These are phyloP conservation scores for Zeuzera pyrina DNA, from an alignment of 2,888 invertebrate genomes.

Conservation along the genomic window DNA sequence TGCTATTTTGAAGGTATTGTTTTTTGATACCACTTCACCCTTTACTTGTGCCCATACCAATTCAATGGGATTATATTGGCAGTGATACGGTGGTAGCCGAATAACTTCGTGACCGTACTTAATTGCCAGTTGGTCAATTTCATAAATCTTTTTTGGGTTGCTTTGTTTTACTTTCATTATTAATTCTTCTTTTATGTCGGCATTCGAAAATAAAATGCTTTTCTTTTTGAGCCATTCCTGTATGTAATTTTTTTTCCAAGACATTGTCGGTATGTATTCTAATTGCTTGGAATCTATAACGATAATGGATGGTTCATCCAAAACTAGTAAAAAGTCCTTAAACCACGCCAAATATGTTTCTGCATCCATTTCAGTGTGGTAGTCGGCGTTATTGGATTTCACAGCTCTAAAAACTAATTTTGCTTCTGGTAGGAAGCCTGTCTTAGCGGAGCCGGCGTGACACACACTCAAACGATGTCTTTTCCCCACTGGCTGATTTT, in stretches of 20 bases:
- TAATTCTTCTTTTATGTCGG: constrained; percentile 2
- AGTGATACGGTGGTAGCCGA: constrained; percentile 9
- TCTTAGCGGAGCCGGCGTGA: constrained; percentile 8
- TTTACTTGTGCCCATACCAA: constrained; percentile 9
- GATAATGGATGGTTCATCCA: constrained; percentile 9
- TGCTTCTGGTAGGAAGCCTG: constrained; percentile 8
- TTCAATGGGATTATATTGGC: constrained; percentile 9
- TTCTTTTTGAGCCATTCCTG: constrained; percentile 6
- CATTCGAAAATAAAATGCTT: background rate
- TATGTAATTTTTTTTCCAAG: constrained; percentile 7
- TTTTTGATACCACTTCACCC: constrained; percentile 1
- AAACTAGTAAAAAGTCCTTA: constrained; percentile 2
- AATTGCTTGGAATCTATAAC: constrained; percentile 12
- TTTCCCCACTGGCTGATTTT: constrained; percentile 8
- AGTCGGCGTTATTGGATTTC: constrained; percentile 8
- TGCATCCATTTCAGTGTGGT: constrained; percentile 10
- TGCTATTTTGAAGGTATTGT: background rate
- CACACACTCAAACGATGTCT: constrained; percentile 3
- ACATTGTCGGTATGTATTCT: constrained; percentile 4
- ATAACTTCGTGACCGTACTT: constrained; percentile 4
- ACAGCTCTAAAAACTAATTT: constrained; percentile 6
- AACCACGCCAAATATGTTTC: constrained; percentile 10
- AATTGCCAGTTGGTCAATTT: constrained; percentile 2
- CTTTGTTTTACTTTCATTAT: background rate
- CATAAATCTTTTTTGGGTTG: background rate